Conservation (phyloP, 2,113 vertebrate species). For the Hippocampus guttulatus region DNA sequence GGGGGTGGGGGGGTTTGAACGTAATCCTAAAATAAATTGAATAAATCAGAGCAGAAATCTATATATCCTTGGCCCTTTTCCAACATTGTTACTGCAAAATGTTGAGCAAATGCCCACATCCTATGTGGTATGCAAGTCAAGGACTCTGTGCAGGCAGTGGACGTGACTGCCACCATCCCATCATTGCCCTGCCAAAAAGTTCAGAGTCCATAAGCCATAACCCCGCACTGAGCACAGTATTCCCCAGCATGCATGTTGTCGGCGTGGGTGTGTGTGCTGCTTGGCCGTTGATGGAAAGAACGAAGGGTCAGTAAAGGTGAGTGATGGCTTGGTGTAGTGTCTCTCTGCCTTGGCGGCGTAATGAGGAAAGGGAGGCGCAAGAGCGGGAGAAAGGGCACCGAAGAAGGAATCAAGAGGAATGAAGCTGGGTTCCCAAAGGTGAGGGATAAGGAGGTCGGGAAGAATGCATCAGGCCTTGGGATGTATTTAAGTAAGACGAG, state of each 20-base stretch:
- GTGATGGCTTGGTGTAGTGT: constrained; percentile 38
- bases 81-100: neutral
- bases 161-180: constrained; percentile 47
- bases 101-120: neutral
- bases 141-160: constrained; percentile 37
- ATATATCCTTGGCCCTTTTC: neutral
- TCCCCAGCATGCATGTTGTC: constrained; percentile 17
- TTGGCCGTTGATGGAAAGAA: constrained; percentile 41
- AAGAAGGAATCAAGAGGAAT: constrained; percentile 23
- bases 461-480: constrained; percentile 41
- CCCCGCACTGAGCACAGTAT: constrained; percentile 39
- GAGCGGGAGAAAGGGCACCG: constrained; percentile 24
- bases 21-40: neutral
- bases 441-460: constrained; percentile 39
- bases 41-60: neutral
- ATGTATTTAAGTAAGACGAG: constrained; percentile 25
- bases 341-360: constrained; percentile 38
- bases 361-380: constrained; percentile 29
- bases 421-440: constrained; percentile 27
- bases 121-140: constrained; percentile 6
- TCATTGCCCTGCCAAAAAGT: constrained; percentile 35
- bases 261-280: constrained; percentile 37
- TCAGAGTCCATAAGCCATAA: constrained; percentile 54
- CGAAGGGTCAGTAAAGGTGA: constrained; percentile 48
- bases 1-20: neutral